Conservation (phyloP, 2,797 vertebrate species). For the Mionectes olivaceus region DNA sequence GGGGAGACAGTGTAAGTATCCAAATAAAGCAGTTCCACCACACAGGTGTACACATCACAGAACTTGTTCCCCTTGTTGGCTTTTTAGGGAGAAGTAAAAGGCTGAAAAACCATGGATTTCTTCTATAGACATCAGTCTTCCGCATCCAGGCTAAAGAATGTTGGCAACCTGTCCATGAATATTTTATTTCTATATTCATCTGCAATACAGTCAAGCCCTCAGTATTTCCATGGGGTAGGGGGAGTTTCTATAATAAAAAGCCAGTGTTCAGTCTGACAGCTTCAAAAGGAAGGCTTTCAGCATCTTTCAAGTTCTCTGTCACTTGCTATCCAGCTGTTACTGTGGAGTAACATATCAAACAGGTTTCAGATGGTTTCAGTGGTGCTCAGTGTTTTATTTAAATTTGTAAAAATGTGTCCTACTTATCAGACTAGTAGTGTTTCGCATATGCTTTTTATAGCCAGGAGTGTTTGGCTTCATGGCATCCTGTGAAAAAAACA, state of each 20-base stretch:
- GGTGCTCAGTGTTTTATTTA: slow-evolving; percentile 1
- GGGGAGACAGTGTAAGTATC: not conserved
- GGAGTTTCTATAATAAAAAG: not conserved
- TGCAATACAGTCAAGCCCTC: not conserved
- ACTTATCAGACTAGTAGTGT: not conserved
- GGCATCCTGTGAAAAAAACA: not conserved
- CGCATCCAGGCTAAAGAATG: not conserved
- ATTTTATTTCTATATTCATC: not conserved
- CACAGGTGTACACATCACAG: not conserved
- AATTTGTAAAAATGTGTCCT: not conserved
- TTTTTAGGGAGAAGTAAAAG: not conserved
- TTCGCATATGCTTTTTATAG: slow-evolving; percentile 1
- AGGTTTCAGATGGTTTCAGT: slow-evolving; percentile 5
- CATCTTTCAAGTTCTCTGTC: not conserved
- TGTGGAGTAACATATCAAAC: not conserved
- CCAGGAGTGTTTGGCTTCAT: slow-evolving; percentile 51
- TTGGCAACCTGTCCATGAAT: not conserved
- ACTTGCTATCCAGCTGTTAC: not conserved
- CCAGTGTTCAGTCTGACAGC: not conserved
- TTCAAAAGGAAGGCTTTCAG: slow-evolving; percentile 30
- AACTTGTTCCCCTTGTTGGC: not conserved
- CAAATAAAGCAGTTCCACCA: not conserved
- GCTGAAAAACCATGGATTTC: not conserved
- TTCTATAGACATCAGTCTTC: not conserved
- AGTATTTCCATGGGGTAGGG: not conserved